Evolutionary conservation across 2,797 vertebrate genomes (phyloP), one percentile per base, ranked within the genome.

Genomic region (Oreochromis mossambicus): DNA sequence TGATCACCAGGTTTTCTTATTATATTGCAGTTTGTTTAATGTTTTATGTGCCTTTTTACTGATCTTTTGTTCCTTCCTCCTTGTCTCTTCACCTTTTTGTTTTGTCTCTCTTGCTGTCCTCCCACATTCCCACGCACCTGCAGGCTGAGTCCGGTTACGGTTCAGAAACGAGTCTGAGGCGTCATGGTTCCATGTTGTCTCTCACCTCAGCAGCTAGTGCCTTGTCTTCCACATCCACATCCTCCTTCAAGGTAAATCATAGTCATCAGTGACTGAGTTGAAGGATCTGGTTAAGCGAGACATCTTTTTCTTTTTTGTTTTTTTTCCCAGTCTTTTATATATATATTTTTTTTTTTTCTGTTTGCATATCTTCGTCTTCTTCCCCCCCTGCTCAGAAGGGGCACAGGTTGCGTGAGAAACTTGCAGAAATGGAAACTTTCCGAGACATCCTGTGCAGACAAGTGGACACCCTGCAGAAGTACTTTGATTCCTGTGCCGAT

Each of bases 371-470:
- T 79, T 8, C 17, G 55, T n/a, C 75, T 83, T 9, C 32, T 34
- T 9, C 36, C 5, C 41, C 2, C 26, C 52, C 3, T 93, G 54
- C 92, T 61, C 95, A 99, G 98, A 99, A 99, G 95, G 98, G 98
- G 61, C 97, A 98, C 95, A 98, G 98, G 93, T 96, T 99, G 88
- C 97, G 97, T 14, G 98, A 99, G 93, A 99, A 99, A 91, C 95
- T 99, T 90, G 97, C 98, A 55, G 98, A 99, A 96, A 99, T 99
- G 98, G 98, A 99, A 95, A 99, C 98, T 5, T 99, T 99, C 92
- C 96, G 98, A 90, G 98, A 99, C 90, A 99, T 99, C 93, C 94
- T 99, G 48, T 99, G 98, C 93, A 96, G 98, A 96, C 98, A 99
- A 92, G 98, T 99, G 82, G 98, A 99, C 95, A 99, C 98, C 17